Conservation (phyloP, 2,113 vertebrate genomes). For the Sorex fumeus region DNA sequence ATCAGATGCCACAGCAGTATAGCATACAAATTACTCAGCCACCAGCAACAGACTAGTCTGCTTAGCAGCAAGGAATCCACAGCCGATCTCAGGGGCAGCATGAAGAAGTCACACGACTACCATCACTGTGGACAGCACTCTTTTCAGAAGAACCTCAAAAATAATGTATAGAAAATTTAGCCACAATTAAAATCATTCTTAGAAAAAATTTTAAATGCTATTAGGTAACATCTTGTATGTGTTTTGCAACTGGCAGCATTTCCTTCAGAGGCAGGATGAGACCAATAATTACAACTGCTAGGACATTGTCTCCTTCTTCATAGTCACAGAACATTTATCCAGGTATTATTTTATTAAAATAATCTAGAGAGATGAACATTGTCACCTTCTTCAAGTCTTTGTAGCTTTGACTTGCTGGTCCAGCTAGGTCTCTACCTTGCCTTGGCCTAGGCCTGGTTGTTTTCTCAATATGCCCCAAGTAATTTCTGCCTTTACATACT, state of each 20-base stretch:
- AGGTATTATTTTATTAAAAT: background rate
- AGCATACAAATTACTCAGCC: background rate
- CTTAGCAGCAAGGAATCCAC: background rate
- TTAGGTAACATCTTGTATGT: background rate
- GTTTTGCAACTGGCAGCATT: background rate
- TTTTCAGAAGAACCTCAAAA: background rate
- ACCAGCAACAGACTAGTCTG: background rate
- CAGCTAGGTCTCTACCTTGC: background rate
- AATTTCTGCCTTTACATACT: background rate
- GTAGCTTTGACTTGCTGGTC: background rate
- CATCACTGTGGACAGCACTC: background rate
- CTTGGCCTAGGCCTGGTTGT: background rate
- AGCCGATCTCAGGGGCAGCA: background rate
- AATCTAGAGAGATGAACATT: background rate
- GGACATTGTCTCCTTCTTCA: background rate
- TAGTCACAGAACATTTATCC: background rate
- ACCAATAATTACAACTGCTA: background rate
- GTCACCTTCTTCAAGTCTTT: background rate
- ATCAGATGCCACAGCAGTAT: background rate
- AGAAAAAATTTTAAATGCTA: background rate
- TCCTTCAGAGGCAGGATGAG: background rate
- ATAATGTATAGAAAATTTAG: background rate
- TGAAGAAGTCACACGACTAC: fast-evolving
- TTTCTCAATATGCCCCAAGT: background rate
- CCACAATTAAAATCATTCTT: background rate